Base-by-base conservation (phyloP, 2,888 invertebrate species). In the Eubasilissa splendida region DNA sequence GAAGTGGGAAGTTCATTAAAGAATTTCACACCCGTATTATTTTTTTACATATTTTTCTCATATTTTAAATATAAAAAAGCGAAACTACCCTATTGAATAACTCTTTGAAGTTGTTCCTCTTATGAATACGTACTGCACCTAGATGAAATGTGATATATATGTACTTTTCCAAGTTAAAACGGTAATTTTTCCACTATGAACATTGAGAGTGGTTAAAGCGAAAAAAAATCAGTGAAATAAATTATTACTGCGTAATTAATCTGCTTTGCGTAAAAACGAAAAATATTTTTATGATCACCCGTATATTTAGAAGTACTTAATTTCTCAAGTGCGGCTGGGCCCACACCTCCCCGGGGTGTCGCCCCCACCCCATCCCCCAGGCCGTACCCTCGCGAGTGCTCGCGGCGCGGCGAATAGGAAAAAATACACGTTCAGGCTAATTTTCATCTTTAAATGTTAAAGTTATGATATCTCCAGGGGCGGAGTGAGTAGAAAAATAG, bases 391-490 rank as follows among this genome's bases (percentile, higher is more conserved):
- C 75, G 58, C 53, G 59, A 70, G 82, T 73, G 79, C 77, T 77
- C 50, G 79, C 80, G 76, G 74, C 82, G 78, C 68, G 82, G 80
- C 83, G 76, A 79, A 83, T 70, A 81, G 81, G 68, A 83, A 79
- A 81, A 81, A 83, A 81, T 80, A 81, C 83, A 76, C 83, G 80
- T 79, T 81, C 58, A 60, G 74, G 79, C 81, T 83, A 83, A 83
- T 83, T 83, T 83, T 83, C 79, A 79, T 83, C 81, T 81, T 79
- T 81, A 79, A 83, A 83, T 81, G 83, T 81, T 78, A 58, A 81
- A 80, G 80, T 81, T 80, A 81, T 80, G 79, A 77, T 77, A 79
- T 76, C 56, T 22, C 54, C 82, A 83, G 80, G 22, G 81, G 73
- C 76, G 83, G 58, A 8, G 59, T 3, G 12, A 11, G 10, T 31